Evolutionary conservation across 2,888 invertebrate species (phyloP), one percentile per base, ranked within the genome.

Genomic region (Eupsilia transversa): DNA sequence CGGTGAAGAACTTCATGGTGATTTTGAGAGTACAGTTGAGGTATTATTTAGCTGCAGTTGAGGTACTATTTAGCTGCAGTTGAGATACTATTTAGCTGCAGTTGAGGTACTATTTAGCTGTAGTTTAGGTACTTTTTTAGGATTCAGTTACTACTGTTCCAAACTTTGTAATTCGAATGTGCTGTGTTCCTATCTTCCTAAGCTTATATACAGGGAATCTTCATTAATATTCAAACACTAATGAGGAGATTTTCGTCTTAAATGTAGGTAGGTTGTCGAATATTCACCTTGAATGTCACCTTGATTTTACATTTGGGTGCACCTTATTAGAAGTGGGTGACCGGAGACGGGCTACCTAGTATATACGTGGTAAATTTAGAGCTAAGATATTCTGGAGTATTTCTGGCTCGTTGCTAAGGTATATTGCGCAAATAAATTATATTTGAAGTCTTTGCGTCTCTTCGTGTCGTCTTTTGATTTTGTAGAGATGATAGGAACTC

Each of bases 151-250:
- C 33, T 63, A 9, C 10, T 33, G 56, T 68, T 57, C n/a, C 64
- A 66, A 69, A 38, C 7, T 33, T 20, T 52, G 57, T 23, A 59
- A 17, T 35, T 35, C 1, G 38, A 85, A 85, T 82, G 86, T 85
- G 54, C 20, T 49, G 1, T 56, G 5, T 49, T 41, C 12, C 56
- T 5, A 3, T 52, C 12, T 6, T n/a, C 23, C 17, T 23, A 0
- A 49, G 43, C 46, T 77, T 83, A 54, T 83, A 85, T 85, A 83
- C 49, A n/a, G n/a, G 14, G 10, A 56, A 20, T 23, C 4, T 52
- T 82, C 73, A 85, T 83, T n/a, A 83, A 77, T 83, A 83, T 83
- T 77, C 83, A 83, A n/a, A 64, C 23, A 64, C 60, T 72, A 82
- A 85, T 82, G 70, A 72, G 72, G 0, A 35, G 20, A 30, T 76